Evolutionary conservation across 2,113 vertebrate genomes (phyloP), one percentile per base, ranked within the genome.

Genomic region (Alligator mississippiensis): DNA sequence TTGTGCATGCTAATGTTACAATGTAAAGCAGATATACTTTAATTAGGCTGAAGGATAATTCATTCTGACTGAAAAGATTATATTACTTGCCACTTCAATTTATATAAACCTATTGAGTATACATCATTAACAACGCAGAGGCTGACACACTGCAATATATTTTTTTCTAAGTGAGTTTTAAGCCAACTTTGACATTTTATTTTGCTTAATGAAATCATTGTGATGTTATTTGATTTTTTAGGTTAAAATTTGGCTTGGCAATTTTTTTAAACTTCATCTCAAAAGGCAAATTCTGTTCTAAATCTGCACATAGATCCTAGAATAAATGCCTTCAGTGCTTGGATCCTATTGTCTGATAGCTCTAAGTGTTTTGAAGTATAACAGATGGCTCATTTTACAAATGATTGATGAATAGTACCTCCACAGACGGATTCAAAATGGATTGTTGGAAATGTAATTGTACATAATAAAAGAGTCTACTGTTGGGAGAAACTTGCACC

Each of bases 371-470:
- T 94, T 87, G 93, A 91, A 77, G 93, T 89, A 85, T 85, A 96
- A 94, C 93, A 96, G 94, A 94, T 96, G 94, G 93, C 76, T 96
- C 85, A 76, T 93, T 91, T 90, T 95, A 90, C 90, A 96, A 90
- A 96, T 94, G 89, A 95, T 89, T 90, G 91, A 92, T 90, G 95
- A 94, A 96, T 84, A 94, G 79, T 55, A 75, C 87, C 93, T 95
- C 38, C 59, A 34, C 82, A 85, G 34, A 87, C 24, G 82, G 78
- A 93, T 89, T 86, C 59, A 92, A 95, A 97, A 85, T 78, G 57
- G 77, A 83, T 4, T 2, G 63, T n/a, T 85, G 91, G 76, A 95
- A 91, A 84, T 85, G 28, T 62, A 77, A 79, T 68, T 90, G 64
- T 81, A 34, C 27, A 72, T n/a, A 84, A 76, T 68, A 77, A 92